A percentile compares a stretch with the other conserved stretches of the same genome.
phyloP scores from a whole-genome alignment of 2,888 invertebrate genomes.

The Conops quadrifasciatus region DNA sequence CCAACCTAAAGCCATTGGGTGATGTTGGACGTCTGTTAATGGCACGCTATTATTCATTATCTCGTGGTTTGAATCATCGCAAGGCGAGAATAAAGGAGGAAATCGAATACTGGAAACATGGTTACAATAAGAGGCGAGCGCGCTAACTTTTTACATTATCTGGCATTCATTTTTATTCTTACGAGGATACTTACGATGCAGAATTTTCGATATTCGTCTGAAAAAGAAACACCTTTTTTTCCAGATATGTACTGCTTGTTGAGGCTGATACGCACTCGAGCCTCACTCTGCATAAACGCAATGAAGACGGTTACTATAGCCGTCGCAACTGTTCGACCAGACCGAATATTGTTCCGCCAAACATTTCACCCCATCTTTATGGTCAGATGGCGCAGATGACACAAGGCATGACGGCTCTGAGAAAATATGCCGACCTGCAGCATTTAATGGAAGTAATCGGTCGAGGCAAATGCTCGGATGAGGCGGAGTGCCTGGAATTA shows the following conservation, averaged over 20 bases:
- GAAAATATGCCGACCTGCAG: conserved; percentile 58
- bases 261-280: conserved; percentile 90
- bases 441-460: conserved; percentile 58
- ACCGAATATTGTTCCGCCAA: conserved; percentile 66
- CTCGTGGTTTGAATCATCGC: conserved; percentile 74
- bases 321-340: conserved; percentile 73
- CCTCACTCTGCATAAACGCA: conserved; percentile 82
- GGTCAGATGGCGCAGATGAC: conserved; percentile 81
- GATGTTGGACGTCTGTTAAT: conserved; percentile 82
- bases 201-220: conserved; percentile 34
- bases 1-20: conserved; percentile 74
- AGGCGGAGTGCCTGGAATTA: conserved; percentile 77
- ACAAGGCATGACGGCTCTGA: conserved; percentile 63
- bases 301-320: conserved; percentile 80
- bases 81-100: conserved; percentile 76
- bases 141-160: conserved; percentile 27
- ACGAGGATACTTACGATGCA: background rate
- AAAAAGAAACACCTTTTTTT: conserved; percentile 13
- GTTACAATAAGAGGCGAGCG: conserved; percentile 74
- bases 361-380: conserved; percentile 78
- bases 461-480: conserved; percentile 70
- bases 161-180: background rate
- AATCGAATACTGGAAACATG: conserved; percentile 80
- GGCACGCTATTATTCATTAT: conserved; percentile 78
- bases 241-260: conserved; percentile 86